Evolutionary conservation across 2,113 vertebrate genomes (phyloP).

Genomic region (Cryptoleucopteryx plumbea): DNA sequence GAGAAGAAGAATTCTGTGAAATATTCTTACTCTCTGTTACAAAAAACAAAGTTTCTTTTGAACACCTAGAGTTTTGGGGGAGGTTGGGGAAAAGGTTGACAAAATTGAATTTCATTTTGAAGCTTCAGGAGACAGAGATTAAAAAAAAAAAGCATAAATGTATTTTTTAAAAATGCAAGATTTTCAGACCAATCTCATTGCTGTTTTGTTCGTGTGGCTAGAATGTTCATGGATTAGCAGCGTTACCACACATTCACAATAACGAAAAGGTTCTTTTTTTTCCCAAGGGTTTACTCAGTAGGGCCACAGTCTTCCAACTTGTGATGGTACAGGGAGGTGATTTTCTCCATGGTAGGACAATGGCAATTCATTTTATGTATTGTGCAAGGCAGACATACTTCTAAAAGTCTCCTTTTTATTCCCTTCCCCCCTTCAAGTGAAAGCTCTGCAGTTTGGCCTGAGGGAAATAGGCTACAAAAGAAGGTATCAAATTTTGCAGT

Average conservation of each 20-base stretch:
- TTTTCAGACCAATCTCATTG: neutral
- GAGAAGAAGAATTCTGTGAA: neutral
- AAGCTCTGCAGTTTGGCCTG: neutral
- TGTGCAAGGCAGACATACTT: neutral
- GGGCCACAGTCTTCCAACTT: neutral
- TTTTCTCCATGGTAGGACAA: neutral
- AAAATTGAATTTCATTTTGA: neutral
- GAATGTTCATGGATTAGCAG: neutral
- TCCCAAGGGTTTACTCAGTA: neutral
- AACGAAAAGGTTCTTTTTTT: neutral
- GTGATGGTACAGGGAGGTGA: neutral
- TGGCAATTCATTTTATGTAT: neutral
- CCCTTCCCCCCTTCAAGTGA: neutral
- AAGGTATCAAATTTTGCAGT: conserved; percentile 15
- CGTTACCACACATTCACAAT: neutral
- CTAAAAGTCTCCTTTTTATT: neutral
- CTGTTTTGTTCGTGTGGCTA: neutral
- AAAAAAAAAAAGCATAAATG: neutral
- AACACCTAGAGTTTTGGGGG: neutral
- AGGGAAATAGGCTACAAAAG: neutral
- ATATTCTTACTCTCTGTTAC: neutral
- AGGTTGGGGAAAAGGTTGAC: neutral
- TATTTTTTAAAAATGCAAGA: neutral
- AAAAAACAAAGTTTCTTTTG: neutral
- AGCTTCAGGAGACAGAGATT: neutral